Conservation (phyloP, 2,113 vertebrate genomes). For the Lichenostomus cassidix region DNA sequence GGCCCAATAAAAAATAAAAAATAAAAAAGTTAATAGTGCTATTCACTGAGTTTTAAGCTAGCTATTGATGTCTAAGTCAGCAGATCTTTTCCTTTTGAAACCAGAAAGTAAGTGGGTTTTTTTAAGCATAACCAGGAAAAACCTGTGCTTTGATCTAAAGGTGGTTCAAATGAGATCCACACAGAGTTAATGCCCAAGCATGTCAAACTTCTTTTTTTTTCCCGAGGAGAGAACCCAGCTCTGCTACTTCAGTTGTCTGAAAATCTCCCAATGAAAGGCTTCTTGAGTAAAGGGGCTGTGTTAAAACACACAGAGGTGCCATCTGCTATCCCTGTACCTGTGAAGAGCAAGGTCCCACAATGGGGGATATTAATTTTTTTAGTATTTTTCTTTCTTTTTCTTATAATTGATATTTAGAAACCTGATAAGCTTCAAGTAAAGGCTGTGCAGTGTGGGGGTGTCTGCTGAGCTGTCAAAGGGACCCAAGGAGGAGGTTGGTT, state of each 20-base stretch:
- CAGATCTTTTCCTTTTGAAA: constrained; percentile 77
- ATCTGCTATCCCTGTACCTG: neutral
- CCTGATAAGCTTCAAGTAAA: neutral
- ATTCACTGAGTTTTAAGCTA: constrained; percentile 72
- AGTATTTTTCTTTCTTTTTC: neutral
- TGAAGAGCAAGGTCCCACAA: neutral
- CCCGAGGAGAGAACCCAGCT: constrained; percentile 11
- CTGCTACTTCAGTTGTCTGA: constrained; percentile 28
- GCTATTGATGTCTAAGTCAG: constrained; percentile 76
- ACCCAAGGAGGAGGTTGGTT: neutral
- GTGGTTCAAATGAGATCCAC: constrained; percentile 74
- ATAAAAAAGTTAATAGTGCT: constrained; percentile 71
- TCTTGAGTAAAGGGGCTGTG: neutral
- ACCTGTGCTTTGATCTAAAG: constrained; percentile 75
- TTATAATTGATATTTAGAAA: neutral
- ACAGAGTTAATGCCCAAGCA: constrained; percentile 58
- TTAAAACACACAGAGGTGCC: neutral
- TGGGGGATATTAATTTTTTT: neutral
- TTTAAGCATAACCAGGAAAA: constrained; percentile 72
- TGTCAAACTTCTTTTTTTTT: constrained; percentile 54
- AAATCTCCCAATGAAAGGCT: constrained; percentile 17
- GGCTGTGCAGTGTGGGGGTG: neutral
- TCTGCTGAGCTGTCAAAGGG: neutral
- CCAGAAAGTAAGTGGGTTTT: constrained; percentile 58
- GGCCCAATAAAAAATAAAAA: constrained; percentile 57